Conservation (phyloP, 1,140 invertebrate genomes). For the Leptopilina boulardi region DNA sequence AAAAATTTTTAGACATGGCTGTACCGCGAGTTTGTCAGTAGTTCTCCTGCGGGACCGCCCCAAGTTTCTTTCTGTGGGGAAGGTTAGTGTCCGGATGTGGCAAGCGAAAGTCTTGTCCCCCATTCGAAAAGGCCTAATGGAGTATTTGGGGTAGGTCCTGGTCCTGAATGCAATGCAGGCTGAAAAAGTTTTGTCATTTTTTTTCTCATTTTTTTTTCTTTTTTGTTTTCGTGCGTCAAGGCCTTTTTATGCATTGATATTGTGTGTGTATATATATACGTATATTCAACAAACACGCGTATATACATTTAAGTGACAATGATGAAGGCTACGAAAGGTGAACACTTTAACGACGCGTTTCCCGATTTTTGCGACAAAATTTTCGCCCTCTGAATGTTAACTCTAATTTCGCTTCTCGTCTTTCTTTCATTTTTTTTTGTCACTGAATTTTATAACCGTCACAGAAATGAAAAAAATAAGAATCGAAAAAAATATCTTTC, state of each 20-base stretch:
- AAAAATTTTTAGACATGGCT: conserved; percentile 30
- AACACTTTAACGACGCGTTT: conserved; percentile 15
- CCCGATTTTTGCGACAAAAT: conserved; percentile 1
- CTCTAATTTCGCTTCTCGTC: conserved; percentile 1
- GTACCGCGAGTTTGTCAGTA: conserved; percentile 60
- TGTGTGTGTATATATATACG: neutral
- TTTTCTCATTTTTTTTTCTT: too few species aligned
- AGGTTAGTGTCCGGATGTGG: conserved; percentile 69
- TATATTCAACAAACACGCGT: neutral
- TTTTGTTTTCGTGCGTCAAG: neutral
- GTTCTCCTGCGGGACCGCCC: conserved; percentile 58
- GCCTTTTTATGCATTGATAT: neutral
- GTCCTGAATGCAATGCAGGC: conserved; percentile 36
- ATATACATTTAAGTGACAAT: neutral
- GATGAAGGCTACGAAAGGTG: conserved; percentile 8
- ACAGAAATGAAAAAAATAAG: too few species aligned
- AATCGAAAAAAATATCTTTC: too few species aligned
- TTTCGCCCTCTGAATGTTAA: conserved; percentile 11
- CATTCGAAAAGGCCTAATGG: conserved; percentile 61
- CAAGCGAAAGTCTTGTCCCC: conserved; percentile 66
- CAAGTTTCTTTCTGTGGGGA: conserved; percentile 67
- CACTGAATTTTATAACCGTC: too few species aligned
- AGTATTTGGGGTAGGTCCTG: conserved; percentile 73
- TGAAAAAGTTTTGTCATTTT: neutral
- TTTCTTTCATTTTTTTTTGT: neutral